Conservation (phyloP, 2,113 vertebrate genomes). For the Archilochus colubris region DNA sequence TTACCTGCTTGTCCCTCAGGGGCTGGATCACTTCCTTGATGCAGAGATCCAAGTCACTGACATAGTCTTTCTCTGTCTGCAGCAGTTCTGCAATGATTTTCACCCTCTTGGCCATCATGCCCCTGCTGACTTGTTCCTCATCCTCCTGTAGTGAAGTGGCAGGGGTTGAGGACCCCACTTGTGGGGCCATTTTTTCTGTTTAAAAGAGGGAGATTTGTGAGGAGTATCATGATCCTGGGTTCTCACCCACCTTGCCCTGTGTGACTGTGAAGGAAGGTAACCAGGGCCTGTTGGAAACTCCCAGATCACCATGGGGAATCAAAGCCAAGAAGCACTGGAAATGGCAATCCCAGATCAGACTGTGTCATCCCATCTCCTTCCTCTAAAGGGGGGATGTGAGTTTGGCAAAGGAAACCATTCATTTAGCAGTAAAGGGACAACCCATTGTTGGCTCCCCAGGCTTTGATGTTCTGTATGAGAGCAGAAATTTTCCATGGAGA, state of each 20-base stretch:
- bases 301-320: neutral
- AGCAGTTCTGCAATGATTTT: slow-evolving; percentile 91
- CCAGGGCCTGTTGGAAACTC: neutral
- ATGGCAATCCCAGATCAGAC: neutral
- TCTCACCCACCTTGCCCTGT: neutral
- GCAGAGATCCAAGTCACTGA: slow-evolving; percentile 88
- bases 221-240: accelerated
- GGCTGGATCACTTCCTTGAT: slow-evolving; percentile 90
- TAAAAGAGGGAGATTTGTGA: neutral
- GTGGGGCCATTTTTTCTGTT: slow-evolving; percentile 91
- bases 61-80: slow-evolving; percentile 91
- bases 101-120: slow-evolving; percentile 87
- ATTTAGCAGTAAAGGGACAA: neutral
- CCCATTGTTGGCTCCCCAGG: accelerated
- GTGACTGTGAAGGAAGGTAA: accelerated
- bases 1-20: slow-evolving; percentile 87
- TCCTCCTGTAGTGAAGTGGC: slow-evolving; percentile 71
- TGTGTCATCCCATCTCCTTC: neutral
- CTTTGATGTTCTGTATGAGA: neutral
- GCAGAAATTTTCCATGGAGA: neutral
- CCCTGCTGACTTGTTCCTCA: slow-evolving; percentile 75
- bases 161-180: slow-evolving; percentile 47
- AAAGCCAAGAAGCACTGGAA: neutral
- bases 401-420: neutral
- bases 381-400: neutral